Percentiles rank a stretch among this genome's conserved stretches.
phyloP scores from a whole-genome alignment of 2,888 invertebrate species.

The Caenorhabditis uteleia region DNA sequence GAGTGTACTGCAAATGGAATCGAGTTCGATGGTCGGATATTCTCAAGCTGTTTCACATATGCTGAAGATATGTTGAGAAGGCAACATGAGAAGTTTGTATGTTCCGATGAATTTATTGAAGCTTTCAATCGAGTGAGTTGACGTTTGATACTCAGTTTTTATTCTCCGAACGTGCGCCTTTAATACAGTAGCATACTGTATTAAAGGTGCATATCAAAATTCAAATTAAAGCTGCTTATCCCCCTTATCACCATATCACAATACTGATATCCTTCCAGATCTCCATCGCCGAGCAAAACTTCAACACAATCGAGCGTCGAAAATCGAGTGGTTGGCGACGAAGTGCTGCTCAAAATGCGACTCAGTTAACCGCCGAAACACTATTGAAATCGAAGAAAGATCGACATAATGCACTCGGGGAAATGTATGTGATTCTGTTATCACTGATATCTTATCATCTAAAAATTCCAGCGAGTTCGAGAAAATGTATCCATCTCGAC shows the following conservation, averaged over 20 bases:
- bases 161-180: too few relatives aligned
- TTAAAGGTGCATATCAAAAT: too few relatives aligned
- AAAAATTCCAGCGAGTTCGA: conserved; percentile 51
- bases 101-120: conserved; percentile 62
- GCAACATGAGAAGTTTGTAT: conserved; percentile 59
- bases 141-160: too few relatives aligned
- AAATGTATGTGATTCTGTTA: conserved; percentile 21
- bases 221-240: neutral
- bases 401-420: conserved; percentile 37
- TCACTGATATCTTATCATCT: neutral
- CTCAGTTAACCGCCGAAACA: conserved; percentile 52
- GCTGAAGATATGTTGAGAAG: conserved; percentile 40
- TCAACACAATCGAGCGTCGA: conserved; percentile 22
- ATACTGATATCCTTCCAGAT: conserved; percentile 6
- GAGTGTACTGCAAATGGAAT: neutral
- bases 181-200: too few relatives aligned
- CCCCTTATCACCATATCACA: neutral
- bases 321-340: conserved; percentile 6
- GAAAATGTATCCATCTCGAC: conserved; percentile 51
- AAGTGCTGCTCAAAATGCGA: conserved; percentile 18
- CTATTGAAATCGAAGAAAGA: conserved; percentile 55
- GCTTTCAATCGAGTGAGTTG: conserved; percentile 58
- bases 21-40: conserved; percentile 20
- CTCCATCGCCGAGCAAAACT: neutral
- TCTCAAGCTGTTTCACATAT: conserved; percentile 18